Conservation (phyloP, 2,113 vertebrate species). For the Etia nguti region DNA sequence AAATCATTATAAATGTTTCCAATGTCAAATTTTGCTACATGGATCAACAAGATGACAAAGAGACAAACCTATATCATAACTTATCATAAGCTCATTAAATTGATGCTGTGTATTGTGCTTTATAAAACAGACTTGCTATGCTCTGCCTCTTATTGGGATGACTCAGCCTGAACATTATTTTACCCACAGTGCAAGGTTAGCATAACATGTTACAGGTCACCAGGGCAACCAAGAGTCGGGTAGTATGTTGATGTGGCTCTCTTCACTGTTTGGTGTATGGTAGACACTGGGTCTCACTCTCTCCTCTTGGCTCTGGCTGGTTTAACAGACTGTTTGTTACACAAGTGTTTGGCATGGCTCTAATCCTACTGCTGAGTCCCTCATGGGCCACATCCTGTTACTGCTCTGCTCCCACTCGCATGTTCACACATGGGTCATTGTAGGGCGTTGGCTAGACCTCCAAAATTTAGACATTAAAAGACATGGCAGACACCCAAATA, state of each 20-base stretch:
- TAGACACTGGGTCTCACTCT: neutral
- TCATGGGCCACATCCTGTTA: constrained; percentile 60
- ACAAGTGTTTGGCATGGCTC: constrained; percentile 42
- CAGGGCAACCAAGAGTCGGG: neutral
- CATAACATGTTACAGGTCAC: constrained; percentile 27
- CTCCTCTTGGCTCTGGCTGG: constrained; percentile 14
- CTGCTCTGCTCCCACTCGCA: constrained; percentile 42
- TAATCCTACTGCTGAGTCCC: constrained; percentile 6
- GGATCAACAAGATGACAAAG: neutral
- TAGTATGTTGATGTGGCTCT: constrained; percentile 25
- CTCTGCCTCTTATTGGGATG: neutral
- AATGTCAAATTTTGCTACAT: neutral
- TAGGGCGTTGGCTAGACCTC: constrained; percentile 42
- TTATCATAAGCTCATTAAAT: neutral
- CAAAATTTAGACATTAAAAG: constrained; percentile 43
- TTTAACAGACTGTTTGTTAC: constrained; percentile 36
- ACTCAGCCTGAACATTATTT: neutral
- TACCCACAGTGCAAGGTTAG: constrained; percentile 1
- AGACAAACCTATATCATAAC: neutral
- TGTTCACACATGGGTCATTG: constrained; percentile 60
- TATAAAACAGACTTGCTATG: neutral
- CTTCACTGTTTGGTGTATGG: neutral
- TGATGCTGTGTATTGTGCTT: neutral
- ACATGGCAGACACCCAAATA: constrained; percentile 29
- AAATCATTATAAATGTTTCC: neutral